Base-by-base conservation (phyloP, 2,888 invertebrate species). In the Pocota personata region DNA sequence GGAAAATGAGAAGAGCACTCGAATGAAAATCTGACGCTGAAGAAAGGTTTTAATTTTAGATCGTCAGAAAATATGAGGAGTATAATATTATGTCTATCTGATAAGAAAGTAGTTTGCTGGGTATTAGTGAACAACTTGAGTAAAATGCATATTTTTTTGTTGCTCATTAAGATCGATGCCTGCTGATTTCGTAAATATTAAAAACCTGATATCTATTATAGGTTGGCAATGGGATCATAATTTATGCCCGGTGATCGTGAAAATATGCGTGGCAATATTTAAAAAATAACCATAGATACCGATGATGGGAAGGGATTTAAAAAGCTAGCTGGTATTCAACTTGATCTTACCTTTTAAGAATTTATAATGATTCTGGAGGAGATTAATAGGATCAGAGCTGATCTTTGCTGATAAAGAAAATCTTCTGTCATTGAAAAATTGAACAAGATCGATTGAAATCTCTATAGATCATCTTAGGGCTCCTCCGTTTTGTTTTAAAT, bases 11-110 rank as follows among this genome's bases (percentile, higher is more conserved):
- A 24, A 24, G 24, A 24, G 16, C 35, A 55, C 62, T 72, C 40
- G 71, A 78, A 46, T 62, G 5, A 14, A 14, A 37, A 66, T 50
- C 21, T 21, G 14, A n/a, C 1, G 19, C 24, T 40, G 27, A 16
- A 69, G 69, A 52, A 40, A 35, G 3, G 30, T 1, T 3, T 67
- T 24, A 27, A 3, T 3, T 67, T 24, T 40, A 3, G 57, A 71
- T 71, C 73, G 73, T 73, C 62, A 62, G 73, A 73, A 73, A 50
- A 19, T 5, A 43, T 30, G 14, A 21, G 14, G 2, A 6, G 3
- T 14, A 6, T 35, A 2, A 2, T 1, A 1, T 27, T 8, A 10
- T 14, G n/a, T 24, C 12, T n/a, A 50, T 71, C 69, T 37, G 69
- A 71, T 71, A 32, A 43, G 69, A 43, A 32, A 57, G 43, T 57